Conservation (phyloP, 2,797 vertebrate species). For the Microctenopoma lineatum region DNA sequence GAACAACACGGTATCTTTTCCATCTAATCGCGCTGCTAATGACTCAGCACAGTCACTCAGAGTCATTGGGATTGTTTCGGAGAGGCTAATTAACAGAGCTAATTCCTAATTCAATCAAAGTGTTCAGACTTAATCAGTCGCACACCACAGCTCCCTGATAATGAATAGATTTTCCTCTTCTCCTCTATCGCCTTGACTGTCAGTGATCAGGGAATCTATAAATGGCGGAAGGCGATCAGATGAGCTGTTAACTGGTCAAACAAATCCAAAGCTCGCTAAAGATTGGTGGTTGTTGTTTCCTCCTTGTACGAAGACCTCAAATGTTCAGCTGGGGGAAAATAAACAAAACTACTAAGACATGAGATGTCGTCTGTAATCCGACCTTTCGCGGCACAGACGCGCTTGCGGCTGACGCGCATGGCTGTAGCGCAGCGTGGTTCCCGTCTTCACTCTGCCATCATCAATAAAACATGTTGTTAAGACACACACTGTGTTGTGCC, state of each 20-base stretch:
- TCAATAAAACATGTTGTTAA: not conserved
- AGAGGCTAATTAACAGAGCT: not conserved
- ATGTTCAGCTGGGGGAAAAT: not conserved
- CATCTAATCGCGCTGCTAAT: not conserved
- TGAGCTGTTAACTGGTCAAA: not conserved
- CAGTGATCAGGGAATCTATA: conserved; percentile 47
- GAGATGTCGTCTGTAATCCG: not conserved
- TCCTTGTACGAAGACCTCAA: not conserved
- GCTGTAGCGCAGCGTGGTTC: not conserved
- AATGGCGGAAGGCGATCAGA: not conserved
- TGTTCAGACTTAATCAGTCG: conserved; percentile 18
- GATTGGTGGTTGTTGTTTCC: not conserved
- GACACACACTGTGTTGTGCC: not conserved
- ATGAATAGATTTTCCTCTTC: not conserved
- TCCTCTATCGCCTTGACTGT: conserved; percentile 6
- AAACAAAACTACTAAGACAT: no score
- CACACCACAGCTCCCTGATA: conserved; percentile 30
- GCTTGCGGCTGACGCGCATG: not conserved
- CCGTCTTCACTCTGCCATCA: not conserved
- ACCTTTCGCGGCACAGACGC: not conserved
- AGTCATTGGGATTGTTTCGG: not conserved
- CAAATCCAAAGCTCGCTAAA: not conserved
- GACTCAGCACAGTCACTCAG: not conserved
- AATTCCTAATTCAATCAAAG: conserved; percentile 56
- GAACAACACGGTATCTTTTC: not conserved